Percentiles rank a stretch among this genome's conserved stretches.
These are phyloP conservation scores for Stenodera caucasica DNA, from an alignment of 2,888 invertebrate species.

Conservation along the genomic window DNA sequence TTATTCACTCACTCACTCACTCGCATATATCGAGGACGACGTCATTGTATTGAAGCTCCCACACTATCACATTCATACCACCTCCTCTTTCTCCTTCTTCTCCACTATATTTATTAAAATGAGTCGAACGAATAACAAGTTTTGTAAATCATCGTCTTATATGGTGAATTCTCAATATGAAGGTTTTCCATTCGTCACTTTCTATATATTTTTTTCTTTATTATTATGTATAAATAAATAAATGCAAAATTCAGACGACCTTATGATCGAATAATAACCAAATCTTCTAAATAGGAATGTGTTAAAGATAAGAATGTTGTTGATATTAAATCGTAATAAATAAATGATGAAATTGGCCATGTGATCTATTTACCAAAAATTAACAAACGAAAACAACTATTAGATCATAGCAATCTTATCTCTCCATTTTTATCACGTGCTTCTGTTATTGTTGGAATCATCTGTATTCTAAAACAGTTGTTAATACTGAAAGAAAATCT, in stretches of 20 bases:
- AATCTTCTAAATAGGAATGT: neutral
- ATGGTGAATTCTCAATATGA: conserved; percentile 41
- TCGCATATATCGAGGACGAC: conserved; percentile 3
- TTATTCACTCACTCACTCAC: conserved; percentile 29
- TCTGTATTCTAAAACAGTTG: no score
- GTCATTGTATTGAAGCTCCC: neutral
- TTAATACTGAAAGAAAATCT: neutral
- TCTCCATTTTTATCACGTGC: no score
- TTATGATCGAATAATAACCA: neutral
- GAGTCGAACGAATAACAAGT: conserved; percentile 41
- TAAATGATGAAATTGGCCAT: neutral
- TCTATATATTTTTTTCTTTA: conserved; percentile 5
- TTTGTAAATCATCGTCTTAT: conserved; percentile 49
- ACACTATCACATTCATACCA: neutral
- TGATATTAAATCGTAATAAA: neutral
- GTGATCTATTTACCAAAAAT: neutral
- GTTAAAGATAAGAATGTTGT: neutral
- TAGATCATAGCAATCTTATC: neutral
- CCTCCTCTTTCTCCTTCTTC: conserved; percentile 12
- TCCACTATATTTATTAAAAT: conserved; percentile 6
- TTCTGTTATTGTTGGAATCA: no score
- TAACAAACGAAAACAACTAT: neutral
- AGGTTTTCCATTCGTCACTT: conserved; percentile 44
- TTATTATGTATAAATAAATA: no score
- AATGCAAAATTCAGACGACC: neutral